These are phyloP conservation scores for Apis mellifera DNA, from an alignment of 1,140 invertebrate genomes.

Conservation along the genomic window DNA sequence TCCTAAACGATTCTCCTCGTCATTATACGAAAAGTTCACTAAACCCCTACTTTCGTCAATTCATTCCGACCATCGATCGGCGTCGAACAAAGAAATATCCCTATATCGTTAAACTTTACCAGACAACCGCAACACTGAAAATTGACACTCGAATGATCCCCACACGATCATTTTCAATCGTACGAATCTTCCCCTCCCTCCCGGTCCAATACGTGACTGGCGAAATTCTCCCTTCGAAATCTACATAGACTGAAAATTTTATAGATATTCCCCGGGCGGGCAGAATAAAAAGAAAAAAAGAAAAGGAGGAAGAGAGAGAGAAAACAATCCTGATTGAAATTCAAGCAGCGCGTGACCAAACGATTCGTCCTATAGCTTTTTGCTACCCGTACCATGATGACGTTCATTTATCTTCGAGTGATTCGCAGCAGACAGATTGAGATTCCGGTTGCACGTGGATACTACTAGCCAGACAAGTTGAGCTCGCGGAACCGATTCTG, in stretches of 20 bases:
- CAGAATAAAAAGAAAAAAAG: too few relatives aligned
- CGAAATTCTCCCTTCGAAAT: constrained; percentile 8
- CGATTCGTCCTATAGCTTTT: constrained; percentile 60
- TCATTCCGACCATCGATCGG: background rate
- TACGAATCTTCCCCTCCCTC: background rate
- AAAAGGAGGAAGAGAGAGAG: too few relatives aligned
- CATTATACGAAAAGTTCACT: too few relatives aligned
- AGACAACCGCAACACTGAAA: background rate
- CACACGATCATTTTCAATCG: background rate
- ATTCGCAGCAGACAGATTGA: constrained; percentile 35
- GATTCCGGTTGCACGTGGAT: constrained; percentile 10
- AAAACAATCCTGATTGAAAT: constrained; percentile 34
- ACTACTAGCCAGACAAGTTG: constrained; percentile 4
- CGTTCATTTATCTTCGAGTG: constrained; percentile 57
- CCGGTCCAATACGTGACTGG: constrained; percentile 54
- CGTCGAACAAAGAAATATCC: background rate
- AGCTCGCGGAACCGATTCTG: background rate
- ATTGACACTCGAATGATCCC: background rate
- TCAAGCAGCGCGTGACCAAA: constrained; percentile 51
- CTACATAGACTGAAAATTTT: background rate
- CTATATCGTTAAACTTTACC: background rate
- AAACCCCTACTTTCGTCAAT: background rate
- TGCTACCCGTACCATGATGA: constrained; percentile 46
- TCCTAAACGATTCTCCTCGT: background rate
- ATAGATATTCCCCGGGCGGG: background rate